Evolutionary conservation across 1,140 invertebrate species (phyloP), one percentile per base, ranked within the genome.

Genomic region (Plectrocnemia conspersa): DNA sequence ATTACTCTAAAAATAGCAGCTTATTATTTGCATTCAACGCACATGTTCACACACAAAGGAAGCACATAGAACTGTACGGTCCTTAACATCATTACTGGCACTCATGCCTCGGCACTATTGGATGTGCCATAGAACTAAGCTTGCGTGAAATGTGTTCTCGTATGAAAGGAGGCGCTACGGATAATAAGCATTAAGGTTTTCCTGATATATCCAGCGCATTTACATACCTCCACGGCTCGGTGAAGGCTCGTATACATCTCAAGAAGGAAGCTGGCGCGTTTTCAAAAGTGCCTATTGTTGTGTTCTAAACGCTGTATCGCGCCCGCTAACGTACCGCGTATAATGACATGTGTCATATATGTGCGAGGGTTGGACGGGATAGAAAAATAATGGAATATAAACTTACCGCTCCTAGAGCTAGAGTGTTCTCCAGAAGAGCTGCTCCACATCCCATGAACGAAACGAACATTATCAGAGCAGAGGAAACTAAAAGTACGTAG

Each of bases 371-470:
- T 29, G 7, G 27, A 3, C 15, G 10, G 16, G 16, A 41, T 13
- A 41, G 16, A 41, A 41, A 22, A 4, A 41, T n/a, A n/a, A n/a
- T n/a, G n/a, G n/a, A n/a, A n/a, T 19, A 5, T 2, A 11, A 56
- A 76, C 82, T 81, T 74, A 87, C 85, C 22, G 77, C 68, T 32
- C 78, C 76, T 23, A 89, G 67, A 1, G 80, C 72, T 11, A 77
- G 18, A 0, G 74, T 72, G 54, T 82, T 79, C 68, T 89, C 86
- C 75, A 83, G 82, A 2, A 88, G 64, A 0, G 85, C 82, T 2
- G 81, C 81, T 1, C 83, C 80, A 62, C 88, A 91, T 7, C 88
- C 87, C 24, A 89, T 64, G 64, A 91, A 85, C 0, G 85, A 76
- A 1, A 88, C 78, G 0, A 84, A 69, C 75, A 91, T 83, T 40